Evolutionary conservation across 2,888 invertebrate genomes (phyloP).

Genomic region (Andrena chrysosceles): DNA sequence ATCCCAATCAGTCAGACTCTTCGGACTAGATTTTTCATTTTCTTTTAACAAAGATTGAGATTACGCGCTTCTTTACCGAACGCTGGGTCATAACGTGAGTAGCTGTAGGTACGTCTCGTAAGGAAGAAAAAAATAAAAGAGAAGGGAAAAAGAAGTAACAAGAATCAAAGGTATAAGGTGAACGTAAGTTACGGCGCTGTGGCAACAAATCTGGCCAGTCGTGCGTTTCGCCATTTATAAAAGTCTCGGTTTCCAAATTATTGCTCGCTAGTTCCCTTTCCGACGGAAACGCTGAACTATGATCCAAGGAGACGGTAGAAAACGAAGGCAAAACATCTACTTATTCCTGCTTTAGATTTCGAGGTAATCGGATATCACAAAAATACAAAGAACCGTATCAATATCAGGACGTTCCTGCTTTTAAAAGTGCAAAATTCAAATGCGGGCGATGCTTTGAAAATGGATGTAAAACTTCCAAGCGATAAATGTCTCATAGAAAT

Average conservation of each 20-base stretch:
- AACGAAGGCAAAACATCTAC: slow-evolving; percentile 47
- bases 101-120: slow-evolving; percentile 74
- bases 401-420: slow-evolving; percentile 31
- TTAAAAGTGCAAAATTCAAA: slow-evolving; percentile 43
- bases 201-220: slow-evolving; percentile 64
- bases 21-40: slow-evolving; percentile 76
- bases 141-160: slow-evolving; percentile 13
- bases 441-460: slow-evolving; percentile 17
- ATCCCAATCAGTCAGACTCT: slow-evolving; percentile 76
- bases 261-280: slow-evolving; percentile 15
- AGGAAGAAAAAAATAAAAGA: slow-evolving; percentile 37
- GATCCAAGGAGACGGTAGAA: slow-evolving; percentile 35
- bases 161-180: slow-evolving; percentile 72
- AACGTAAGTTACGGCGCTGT: slow-evolving; percentile 61
- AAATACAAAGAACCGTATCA: slow-evolving; percentile 46
- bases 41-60: slow-evolving; percentile 66
- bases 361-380: slow-evolving; percentile 54
- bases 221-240: slow-evolving; percentile 47
- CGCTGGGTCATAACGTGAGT: slow-evolving; percentile 74
- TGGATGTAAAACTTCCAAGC: slow-evolving; percentile 13
- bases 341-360: slow-evolving; percentile 41
- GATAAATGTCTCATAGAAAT: slow-evolving; percentile 38
- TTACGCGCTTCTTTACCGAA: slow-evolving; percentile 71
- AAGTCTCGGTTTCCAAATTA: slow-evolving; percentile 34
- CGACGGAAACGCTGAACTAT: slow-evolving; percentile 36